These are phyloP conservation scores for Macrotis lagotis DNA, from an alignment of 2,113 vertebrate species.

Conservation along the genomic window DNA sequence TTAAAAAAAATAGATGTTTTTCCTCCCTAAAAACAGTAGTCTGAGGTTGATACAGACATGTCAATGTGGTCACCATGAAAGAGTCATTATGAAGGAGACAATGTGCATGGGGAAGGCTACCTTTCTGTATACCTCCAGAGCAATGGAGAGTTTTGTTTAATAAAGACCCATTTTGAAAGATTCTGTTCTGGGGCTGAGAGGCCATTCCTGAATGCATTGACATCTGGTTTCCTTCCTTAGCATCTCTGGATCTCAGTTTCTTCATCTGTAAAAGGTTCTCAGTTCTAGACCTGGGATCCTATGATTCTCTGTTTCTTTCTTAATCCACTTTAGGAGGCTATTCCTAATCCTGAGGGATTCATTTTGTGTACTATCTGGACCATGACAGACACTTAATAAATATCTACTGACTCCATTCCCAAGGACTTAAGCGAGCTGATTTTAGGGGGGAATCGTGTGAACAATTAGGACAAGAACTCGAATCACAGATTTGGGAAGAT, in stretches of 20 bases:
- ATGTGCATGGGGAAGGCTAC: neutral
- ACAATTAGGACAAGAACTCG: neutral
- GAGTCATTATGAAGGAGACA: neutral
- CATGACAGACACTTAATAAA: neutral
- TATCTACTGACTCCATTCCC: neutral
- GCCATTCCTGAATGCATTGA: conserved; percentile 73
- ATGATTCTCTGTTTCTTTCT: neutral
- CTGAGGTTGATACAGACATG: neutral
- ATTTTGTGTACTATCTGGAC: neutral
- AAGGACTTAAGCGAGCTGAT: neutral
- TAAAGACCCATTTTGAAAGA: conserved; percentile 46
- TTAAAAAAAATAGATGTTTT: conserved; percentile 24
- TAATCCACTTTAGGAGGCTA: neutral
- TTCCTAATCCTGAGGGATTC: neutral
- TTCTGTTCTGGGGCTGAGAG: conserved; percentile 51
- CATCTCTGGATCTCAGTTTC: no score
- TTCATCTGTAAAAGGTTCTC: neutral
- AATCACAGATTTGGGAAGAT: neutral
- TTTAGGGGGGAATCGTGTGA: neutral
- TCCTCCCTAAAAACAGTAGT: conserved; percentile 63
- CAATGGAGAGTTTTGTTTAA: conserved; percentile 59
- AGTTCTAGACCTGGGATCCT: neutral
- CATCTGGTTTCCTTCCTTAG: conserved; percentile 78
- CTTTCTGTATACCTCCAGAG: neutral
- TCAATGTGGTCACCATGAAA: neutral